Conservation (phyloP, 2,888 invertebrate genomes). For the Miltochrista miniata region DNA sequence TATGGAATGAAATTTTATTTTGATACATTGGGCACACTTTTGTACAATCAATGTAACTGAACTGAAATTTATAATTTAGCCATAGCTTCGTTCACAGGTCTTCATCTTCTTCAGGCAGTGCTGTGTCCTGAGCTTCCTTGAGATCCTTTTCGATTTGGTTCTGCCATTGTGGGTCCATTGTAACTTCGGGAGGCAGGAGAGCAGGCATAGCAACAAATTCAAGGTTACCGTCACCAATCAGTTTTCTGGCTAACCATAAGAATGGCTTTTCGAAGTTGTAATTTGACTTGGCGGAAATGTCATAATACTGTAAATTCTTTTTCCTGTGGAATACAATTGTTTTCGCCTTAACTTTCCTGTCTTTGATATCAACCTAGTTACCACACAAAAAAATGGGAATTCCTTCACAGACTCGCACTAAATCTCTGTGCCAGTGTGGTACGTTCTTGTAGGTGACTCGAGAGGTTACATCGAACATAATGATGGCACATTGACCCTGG, state of each 20-base stretch:
- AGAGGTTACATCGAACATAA: constrained; percentile 99
- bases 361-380: constrained; percentile 99
- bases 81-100: constrained; percentile 88
- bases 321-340: constrained; percentile 99
- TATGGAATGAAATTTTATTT: constrained; percentile 74
- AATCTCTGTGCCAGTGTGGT: constrained; percentile 99
- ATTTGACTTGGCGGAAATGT: constrained; percentile 99
- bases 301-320: constrained; percentile 99
- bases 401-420: constrained; percentile 99
- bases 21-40: constrained; percentile 48
- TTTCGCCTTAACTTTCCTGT: constrained; percentile 99
- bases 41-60: constrained; percentile 50
- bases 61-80: constrained; percentile 54
- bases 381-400: constrained; percentile 99
- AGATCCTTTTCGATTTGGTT: constrained; percentile 98
- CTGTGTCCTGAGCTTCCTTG: constrained; percentile 97
- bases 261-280: constrained; percentile 99
- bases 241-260: constrained; percentile 98
- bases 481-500: constrained; percentile 98
- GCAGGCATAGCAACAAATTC: constrained; percentile 99
- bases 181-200: constrained; percentile 98
- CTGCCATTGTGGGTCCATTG: constrained; percentile 99
- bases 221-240: constrained; percentile 99
- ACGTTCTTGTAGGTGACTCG: constrained; percentile 99
- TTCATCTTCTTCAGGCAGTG: constrained; percentile 99